Conservation (phyloP, 1,140 invertebrate genomes). For the Pentalonia nigronervosa region DNA sequence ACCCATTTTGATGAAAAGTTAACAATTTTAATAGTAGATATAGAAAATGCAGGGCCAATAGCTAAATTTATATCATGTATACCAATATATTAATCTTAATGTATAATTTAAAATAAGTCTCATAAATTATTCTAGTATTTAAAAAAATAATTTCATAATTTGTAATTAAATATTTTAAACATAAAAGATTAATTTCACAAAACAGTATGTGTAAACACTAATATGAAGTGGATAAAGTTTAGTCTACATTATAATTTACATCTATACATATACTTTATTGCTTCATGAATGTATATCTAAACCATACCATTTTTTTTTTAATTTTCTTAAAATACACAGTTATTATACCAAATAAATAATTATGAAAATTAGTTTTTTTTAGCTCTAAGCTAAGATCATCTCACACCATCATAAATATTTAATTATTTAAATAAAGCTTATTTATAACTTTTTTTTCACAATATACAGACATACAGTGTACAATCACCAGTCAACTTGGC, state of each 20-base stretch:
- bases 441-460: too few species aligned
- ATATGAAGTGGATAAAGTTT: background rate
- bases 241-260: background rate
- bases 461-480: too few species aligned
- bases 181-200: background rate
- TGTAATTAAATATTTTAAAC: background rate
- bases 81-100: conserved; percentile 31
- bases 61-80: background rate
- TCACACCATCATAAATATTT: too few species aligned
- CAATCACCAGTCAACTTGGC: background rate
- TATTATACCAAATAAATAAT: too few species aligned
- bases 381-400: too few species aligned
- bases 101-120: background rate
- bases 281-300: background rate
- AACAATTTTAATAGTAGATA: conserved; percentile 34
- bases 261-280: background rate
- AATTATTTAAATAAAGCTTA: too few species aligned
- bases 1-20: background rate
- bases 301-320: background rate
- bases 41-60: conserved; percentile 31
- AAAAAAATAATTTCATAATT: background rate
- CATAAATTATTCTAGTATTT: background rate
- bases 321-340: background rate
- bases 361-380: too few species aligned
- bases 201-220: background rate